Percentiles rank a stretch among this genome's conserved stretches.
Evolutionary conservation across 2,113 vertebrate genomes (phyloP).

Genomic region (Columbina picui): DNA sequence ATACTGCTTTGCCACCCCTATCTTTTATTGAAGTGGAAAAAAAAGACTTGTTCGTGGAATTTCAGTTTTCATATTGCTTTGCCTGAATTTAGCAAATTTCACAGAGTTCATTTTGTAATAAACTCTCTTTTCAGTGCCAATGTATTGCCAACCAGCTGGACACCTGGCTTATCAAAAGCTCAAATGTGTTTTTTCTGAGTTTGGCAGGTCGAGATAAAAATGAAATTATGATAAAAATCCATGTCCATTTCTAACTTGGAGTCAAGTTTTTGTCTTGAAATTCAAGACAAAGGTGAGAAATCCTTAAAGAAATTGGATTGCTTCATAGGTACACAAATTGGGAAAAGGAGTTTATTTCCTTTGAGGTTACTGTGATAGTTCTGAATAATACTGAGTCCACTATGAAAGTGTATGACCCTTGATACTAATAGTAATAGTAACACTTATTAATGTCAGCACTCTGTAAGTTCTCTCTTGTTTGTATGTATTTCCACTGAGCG

Average conservation of each 20-base stretch:
- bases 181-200: neutral
- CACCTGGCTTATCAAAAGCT: neutral
- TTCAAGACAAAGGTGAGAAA: constrained; percentile 39
- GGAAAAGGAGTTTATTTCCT: neutral
- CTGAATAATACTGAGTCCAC: neutral
- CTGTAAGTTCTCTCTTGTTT: neutral
- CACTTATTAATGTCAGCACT: neutral
- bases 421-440: too few relatives aligned
- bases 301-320: neutral
- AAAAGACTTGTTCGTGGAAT: neutral
- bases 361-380: neutral
- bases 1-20: neutral
- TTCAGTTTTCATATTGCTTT: neutral
- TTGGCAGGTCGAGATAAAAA: constrained; percentile 2
- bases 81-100: neutral
- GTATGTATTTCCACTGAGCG: neutral
- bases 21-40: neutral
- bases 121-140: constrained; percentile 3
- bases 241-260: constrained; percentile 22
- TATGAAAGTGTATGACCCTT: neutral
- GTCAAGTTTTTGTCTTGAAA: too few relatives aligned
- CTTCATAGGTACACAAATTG: neutral
- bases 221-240: constrained; percentile 33
- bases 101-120: neutral
- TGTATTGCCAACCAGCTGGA: neutral